phyloP scores from a whole-genome alignment of 2,888 invertebrate genomes.

The Meghimatium bilineatum region DNA sequence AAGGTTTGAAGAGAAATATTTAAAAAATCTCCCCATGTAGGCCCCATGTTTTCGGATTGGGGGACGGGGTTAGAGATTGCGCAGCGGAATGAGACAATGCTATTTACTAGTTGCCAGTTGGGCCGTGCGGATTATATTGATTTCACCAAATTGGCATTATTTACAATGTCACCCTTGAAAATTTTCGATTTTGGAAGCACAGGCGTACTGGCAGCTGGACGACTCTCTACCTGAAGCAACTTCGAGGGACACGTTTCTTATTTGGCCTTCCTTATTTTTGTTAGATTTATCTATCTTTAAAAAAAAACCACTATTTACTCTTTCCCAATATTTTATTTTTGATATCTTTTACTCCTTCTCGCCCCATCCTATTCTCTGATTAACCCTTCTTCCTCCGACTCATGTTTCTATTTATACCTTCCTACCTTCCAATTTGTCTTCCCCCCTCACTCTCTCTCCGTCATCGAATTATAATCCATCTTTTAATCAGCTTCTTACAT shows the following conservation, averaged over 20 bases:
- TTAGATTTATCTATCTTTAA: background rate
- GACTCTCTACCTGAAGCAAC: background rate
- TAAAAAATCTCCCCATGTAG: background rate
- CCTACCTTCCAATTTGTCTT: background rate
- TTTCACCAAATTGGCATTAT: slow-evolving; percentile 39
- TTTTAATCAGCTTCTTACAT: background rate
- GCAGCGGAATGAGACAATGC: slow-evolving; percentile 19
- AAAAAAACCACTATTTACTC: background rate
- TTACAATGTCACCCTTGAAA: slow-evolving; percentile 33
- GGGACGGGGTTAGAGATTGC: background rate
- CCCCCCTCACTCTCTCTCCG: background rate
- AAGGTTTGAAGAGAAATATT: background rate
- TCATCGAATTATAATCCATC: background rate
- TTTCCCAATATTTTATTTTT: background rate
- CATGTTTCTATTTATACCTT: background rate
- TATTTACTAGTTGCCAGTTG: slow-evolving; percentile 40
- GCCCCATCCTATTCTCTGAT: background rate
- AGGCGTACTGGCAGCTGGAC: background rate
- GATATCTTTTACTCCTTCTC: background rate
- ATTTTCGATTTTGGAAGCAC: slow-evolving; percentile 33
- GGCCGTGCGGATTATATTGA: slow-evolving; percentile 33
- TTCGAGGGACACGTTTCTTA: background rate
- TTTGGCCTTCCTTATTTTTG: background rate
- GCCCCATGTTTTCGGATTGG: background rate
- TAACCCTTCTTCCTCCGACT: background rate